These are phyloP conservation scores for Troglohyphantes excavatus DNA, from an alignment of 2,888 invertebrate species.

Conservation along the genomic window DNA sequence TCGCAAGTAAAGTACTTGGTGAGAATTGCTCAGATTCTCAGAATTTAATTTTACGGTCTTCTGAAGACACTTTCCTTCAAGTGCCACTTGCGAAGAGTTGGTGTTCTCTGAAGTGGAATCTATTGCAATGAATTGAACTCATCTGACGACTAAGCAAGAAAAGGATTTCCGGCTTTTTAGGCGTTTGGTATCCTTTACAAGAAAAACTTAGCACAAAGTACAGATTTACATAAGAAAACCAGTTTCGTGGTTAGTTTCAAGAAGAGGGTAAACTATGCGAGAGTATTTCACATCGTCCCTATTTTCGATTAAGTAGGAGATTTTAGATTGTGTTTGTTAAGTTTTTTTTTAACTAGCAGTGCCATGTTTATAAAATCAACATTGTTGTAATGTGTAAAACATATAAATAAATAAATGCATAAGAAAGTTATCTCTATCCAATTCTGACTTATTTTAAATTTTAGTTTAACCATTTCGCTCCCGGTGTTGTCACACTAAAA, in stretches of 20 bases:
- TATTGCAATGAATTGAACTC: neutral
- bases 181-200: neutral
- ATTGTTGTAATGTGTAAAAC: no score
- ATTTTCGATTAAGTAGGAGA: no score
- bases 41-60: neutral
- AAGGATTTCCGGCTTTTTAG: conserved; percentile 5
- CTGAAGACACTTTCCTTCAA: neutral
- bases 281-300: no score
- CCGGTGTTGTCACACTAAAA: no score
- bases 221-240: neutral
- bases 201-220: neutral
- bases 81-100: neutral
- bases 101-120: neutral
- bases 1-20: neutral
- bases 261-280: neutral
- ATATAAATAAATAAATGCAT: no score
- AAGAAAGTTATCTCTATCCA: no score
- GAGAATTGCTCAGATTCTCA: neutral
- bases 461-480: no score
- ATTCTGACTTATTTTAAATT: no score
- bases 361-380: no score
- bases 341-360: no score
- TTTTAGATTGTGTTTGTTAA: no score
- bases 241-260: neutral
- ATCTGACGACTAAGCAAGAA: neutral